Evolutionary conservation across 2,888 invertebrate genomes (phyloP).

Genomic region (Andrena bucephala): DNA sequence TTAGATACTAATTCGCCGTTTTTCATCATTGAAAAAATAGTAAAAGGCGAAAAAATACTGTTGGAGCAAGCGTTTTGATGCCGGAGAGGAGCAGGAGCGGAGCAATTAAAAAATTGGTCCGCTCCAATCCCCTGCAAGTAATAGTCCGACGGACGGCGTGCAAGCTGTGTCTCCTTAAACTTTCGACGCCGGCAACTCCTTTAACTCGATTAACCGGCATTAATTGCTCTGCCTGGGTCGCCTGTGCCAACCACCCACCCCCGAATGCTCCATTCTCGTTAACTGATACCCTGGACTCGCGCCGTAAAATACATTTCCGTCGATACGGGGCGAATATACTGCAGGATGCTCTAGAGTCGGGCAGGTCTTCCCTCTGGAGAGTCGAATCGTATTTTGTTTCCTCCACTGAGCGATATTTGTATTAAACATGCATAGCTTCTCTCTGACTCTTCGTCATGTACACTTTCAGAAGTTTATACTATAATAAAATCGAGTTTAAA

Average conservation of each 20-base stretch:
- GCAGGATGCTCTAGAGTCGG: background rate
- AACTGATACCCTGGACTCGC: background rate
- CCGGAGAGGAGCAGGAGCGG: too few species aligned
- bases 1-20: too few species aligned
- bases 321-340: background rate
- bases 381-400: constrained; percentile 1
- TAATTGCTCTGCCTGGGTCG: constrained; percentile 31
- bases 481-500: too few species aligned
- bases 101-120: too few species aligned
- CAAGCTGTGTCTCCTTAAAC: constrained; percentile 12
- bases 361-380: constrained; percentile 6
- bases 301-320: constrained; percentile 12
- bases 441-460: background rate
- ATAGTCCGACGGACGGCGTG: background rate
- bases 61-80: too few species aligned
- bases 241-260: background rate
- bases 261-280: constrained; percentile 4
- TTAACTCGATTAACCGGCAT: constrained; percentile 43
- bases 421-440: background rate
- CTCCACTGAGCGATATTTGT: background rate
- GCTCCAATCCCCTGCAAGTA: too few species aligned
- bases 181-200: constrained; percentile 24
- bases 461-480: too few species aligned
- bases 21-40: too few species aligned
- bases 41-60: too few species aligned